These are phyloP conservation scores for Encarsia formosa DNA, from an alignment of 2,888 invertebrate genomes.

Conservation along the genomic window DNA sequence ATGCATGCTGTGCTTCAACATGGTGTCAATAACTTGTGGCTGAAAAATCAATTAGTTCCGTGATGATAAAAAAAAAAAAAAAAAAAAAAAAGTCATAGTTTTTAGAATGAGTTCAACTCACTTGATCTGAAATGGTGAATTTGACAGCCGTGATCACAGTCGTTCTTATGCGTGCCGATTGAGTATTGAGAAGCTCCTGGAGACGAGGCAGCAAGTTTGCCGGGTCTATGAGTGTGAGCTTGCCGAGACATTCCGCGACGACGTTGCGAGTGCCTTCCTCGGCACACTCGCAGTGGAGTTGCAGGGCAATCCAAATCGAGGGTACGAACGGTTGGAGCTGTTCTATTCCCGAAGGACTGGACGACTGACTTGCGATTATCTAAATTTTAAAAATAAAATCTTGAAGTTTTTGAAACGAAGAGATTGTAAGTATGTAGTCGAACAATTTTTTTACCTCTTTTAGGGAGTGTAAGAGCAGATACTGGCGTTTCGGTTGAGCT, in stretches of 20 bases:
- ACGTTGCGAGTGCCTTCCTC: slow-evolving; percentile 99
- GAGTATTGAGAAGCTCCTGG: slow-evolving; percentile 73
- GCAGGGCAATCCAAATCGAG: slow-evolving; percentile 88
- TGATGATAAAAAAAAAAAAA: background rate
- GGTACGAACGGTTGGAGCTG: slow-evolving; percentile 66
- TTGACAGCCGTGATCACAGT: slow-evolving; percentile 98
- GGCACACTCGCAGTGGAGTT: slow-evolving; percentile 91
- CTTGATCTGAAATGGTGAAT: slow-evolving; percentile 97
- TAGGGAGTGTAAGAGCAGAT: slow-evolving; percentile 90
- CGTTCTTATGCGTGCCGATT: slow-evolving; percentile 83
- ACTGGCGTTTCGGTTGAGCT: slow-evolving; percentile 90
- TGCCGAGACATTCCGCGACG: slow-evolving; percentile 96
- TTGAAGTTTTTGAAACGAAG: too few relatives aligned
- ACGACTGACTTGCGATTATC: slow-evolving; percentile 63
- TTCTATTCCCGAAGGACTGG: slow-evolving; percentile 55
- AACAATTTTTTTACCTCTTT: slow-evolving; percentile 74
- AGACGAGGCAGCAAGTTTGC: slow-evolving; percentile 80
- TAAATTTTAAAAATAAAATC: slow-evolving; percentile 33
- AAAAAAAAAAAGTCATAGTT: background rate
- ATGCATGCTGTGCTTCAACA: slow-evolving; percentile 84
- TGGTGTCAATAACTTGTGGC: slow-evolving; percentile 69
- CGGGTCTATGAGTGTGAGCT: slow-evolving; percentile 92
- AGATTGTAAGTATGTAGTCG: background rate
- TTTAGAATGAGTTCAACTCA: slow-evolving; percentile 35
- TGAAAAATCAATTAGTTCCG: slow-evolving; percentile 7